Conservation (phyloP, 2,888 invertebrate genomes). For the Eilema depressum region DNA sequence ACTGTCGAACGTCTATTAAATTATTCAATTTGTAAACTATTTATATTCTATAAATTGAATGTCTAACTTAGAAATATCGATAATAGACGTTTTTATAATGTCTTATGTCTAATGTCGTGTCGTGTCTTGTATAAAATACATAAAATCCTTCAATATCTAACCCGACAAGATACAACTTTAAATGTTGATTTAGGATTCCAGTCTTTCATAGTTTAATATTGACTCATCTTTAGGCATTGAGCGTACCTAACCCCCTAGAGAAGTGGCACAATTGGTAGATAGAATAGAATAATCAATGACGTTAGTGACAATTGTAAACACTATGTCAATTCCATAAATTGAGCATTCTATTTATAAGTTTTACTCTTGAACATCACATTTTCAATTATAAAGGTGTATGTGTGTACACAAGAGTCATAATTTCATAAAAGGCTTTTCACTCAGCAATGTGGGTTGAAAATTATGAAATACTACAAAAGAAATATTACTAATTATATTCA, state of each 20-base stretch:
- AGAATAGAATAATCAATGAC: no score
- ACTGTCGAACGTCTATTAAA: constrained; percentile 11
- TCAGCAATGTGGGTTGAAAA: constrained; percentile 10
- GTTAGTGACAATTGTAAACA: no score
- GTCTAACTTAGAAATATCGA: background rate
- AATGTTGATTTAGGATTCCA: no score
- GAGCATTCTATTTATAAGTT: no score
- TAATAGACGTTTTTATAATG: no score
- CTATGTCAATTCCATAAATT: no score
- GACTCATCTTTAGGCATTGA: background rate
- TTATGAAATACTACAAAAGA: constrained; percentile 26
- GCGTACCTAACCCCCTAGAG: no score
- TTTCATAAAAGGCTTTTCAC: constrained; percentile 7
- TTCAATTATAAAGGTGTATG: background rate
- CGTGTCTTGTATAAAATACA: no score
- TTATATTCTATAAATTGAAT: background rate
- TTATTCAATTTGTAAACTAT: background rate
- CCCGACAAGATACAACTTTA: no score
- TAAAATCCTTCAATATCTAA: background rate
- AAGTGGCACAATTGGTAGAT: no score
- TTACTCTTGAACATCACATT: background rate
- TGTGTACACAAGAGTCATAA: background rate
- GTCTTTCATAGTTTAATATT: background rate
- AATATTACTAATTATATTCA: constrained; percentile 15
- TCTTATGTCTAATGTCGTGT: no score